Conservation (phyloP, 2,113 vertebrate species). For the Stegostoma tigrinum region DNA sequence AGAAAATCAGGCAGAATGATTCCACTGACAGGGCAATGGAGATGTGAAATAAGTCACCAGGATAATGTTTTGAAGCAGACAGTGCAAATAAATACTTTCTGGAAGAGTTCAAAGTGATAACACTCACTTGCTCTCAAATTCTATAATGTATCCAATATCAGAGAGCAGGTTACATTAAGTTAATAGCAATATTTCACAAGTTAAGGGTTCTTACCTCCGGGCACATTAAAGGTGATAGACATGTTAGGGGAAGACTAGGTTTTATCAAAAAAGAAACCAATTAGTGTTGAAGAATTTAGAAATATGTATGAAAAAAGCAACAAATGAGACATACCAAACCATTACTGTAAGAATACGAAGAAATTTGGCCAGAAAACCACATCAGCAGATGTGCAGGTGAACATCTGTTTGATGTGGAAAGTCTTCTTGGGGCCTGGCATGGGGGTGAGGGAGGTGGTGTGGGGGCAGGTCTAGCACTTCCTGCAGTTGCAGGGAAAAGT, state of each 20-base stretch:
- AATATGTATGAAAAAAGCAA: neutral
- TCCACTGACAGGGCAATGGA: neutral
- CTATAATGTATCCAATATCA: neutral
- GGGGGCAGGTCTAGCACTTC: too few relatives aligned
- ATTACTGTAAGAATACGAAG: neutral
- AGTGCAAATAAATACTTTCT: neutral
- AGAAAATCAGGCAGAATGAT: neutral
- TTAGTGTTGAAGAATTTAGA: neutral
- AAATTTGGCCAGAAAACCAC: neutral
- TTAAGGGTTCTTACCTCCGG: neutral
- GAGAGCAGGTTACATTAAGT: neutral
- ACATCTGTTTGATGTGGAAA: too few relatives aligned
- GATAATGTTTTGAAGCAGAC: neutral
- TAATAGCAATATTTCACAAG: neutral
- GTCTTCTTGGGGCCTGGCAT: too few relatives aligned
- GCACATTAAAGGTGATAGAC: neutral
- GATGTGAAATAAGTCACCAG: neutral
- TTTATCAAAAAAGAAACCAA: neutral
- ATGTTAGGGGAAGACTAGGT: neutral
- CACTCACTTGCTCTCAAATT: neutral
- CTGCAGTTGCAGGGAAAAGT: too few relatives aligned
- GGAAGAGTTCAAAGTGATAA: neutral
- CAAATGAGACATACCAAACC: neutral
- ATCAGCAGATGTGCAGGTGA: too few relatives aligned
- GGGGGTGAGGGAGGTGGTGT: too few relatives aligned